Evolutionary conservation across 1,140 invertebrate genomes (phyloP).

Genomic region (Atta cephalotes): DNA sequence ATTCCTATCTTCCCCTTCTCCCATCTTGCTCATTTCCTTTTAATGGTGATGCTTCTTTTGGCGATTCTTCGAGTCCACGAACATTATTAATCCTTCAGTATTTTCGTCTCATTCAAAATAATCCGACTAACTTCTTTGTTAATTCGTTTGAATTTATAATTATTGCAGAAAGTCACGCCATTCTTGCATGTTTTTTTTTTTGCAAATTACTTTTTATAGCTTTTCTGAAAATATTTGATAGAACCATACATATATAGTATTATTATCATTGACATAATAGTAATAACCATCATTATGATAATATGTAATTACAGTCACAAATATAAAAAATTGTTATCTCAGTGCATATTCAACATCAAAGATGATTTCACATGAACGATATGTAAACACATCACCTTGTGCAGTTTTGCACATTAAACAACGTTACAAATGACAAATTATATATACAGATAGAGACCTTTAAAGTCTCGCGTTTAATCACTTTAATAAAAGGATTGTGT

Average conservation of each 20-base stretch:
- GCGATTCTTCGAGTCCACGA: conserved; percentile 7
- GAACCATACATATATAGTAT: too few relatives aligned
- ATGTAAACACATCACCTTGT: background rate
- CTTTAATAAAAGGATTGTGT: background rate
- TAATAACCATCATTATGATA: too few relatives aligned
- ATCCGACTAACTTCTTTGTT: conserved; percentile 1
- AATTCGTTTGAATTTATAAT: background rate
- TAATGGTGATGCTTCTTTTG: conserved; percentile 43
- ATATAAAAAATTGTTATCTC: background rate
- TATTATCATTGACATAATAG: too few relatives aligned
- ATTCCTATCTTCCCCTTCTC: background rate
- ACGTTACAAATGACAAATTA: background rate
- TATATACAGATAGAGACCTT: background rate
- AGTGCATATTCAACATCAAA: background rate
- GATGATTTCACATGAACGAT: background rate
- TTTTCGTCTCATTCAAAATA: background rate
- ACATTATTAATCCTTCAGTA: conserved; percentile 63
- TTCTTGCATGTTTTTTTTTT: too few relatives aligned
- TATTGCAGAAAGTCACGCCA: background rate
- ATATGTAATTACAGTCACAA: too few relatives aligned
- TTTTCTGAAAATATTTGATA: background rate
- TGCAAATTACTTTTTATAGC: background rate
- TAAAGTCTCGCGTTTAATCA: conserved; percentile 29
- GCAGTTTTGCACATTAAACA: background rate
- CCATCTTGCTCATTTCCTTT: background rate